These are phyloP conservation scores for Cherax destructor DNA, from an alignment of 1,140 invertebrate species.

Conservation along the genomic window DNA sequence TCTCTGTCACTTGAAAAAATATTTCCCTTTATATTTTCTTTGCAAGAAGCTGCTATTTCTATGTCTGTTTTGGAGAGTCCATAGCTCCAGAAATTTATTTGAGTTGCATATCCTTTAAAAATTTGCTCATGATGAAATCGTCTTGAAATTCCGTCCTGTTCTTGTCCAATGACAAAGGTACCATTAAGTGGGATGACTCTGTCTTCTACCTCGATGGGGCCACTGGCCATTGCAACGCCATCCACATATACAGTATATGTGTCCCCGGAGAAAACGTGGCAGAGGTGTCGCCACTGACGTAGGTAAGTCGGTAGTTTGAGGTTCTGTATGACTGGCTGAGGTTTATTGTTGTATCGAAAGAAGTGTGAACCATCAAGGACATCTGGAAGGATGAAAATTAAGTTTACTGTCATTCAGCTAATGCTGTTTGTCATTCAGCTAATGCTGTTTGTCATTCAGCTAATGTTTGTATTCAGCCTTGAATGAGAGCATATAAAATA, in stretches of 20 bases:
- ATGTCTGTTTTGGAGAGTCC: neutral
- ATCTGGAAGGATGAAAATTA: slow-evolving; percentile 15
- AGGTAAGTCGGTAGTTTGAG: slow-evolving; percentile 15
- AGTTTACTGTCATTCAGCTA: no score
- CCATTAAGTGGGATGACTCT: slow-evolving; percentile 42
- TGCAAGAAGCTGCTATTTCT: slow-evolving; percentile 16
- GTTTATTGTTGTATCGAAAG: slow-evolving; percentile 60
- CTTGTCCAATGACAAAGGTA: slow-evolving; percentile 53
- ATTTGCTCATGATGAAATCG: slow-evolving; percentile 27
- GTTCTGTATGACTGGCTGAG: slow-evolving; percentile 12
- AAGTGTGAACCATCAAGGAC: slow-evolving; percentile 10
- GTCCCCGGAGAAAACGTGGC: slow-evolving; percentile 36
- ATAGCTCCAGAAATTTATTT: slow-evolving; percentile 42
- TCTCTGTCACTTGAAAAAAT: slow-evolving; percentile 37
- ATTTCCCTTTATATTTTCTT: slow-evolving; percentile 2
- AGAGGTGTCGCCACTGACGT: slow-evolving; percentile 47
- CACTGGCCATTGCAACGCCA: slow-evolving; percentile 10
- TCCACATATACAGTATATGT: slow-evolving; percentile 54
- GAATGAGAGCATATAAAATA: neutral
- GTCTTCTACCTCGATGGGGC: slow-evolving; percentile 26
- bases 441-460: no score
- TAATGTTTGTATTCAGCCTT: no score
- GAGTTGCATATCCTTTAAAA: slow-evolving; percentile 43
- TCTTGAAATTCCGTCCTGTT: slow-evolving; percentile 35
- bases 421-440: no score